Base-by-base conservation (phyloP, 2,888 invertebrate genomes). In the Beris chalybata region DNA sequence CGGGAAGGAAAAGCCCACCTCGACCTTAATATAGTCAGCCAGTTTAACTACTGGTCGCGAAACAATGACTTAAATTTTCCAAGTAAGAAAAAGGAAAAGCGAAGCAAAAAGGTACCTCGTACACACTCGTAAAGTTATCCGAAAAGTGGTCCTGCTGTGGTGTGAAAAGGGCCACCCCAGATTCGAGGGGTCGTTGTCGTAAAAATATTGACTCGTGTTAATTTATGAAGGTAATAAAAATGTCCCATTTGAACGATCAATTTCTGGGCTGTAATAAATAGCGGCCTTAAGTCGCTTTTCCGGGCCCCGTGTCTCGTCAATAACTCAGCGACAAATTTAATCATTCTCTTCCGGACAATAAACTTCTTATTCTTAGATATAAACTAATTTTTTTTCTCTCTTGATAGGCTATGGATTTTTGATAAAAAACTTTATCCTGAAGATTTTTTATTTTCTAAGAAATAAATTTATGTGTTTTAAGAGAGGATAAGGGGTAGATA, bases 201-300 rank as follows among this genome's bases (percentile, higher is more conserved):
- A 71, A 71, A 71, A 71, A 68, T 71, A 71, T 71, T 71, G 70
- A 68, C 70, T 71, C 70, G 66, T 70, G 69, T 69, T 70, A 71
- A 71, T 71, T 71, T 71, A 71, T 71, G 68, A 67, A 68, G 47
- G 67, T 68, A 70, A 71, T 71, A 71, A 71, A 71, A 71, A 69
- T 71, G 68, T 70, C 66, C 67, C 65, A 22, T 61, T 68, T 65
- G 57, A 65, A 68, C 65, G 71, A 63, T 63, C 68, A 68, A 68
- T 68, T 68, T 68, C 52, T 48, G 56, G 52, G 13, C 48, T 50
- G 54, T 48, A 31, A 29, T 64, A 47, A 13, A 30, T 53, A 22
- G 7, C 9, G 15, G 29, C 15, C 50, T 38, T 50, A 15, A 50
- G 11, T 29, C 12, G 9, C 50, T 50, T 50, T 15, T 4, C 15